Evolutionary conservation across 2,113 vertebrate species (phyloP).

Genomic region (Aramus guarauna): DNA sequence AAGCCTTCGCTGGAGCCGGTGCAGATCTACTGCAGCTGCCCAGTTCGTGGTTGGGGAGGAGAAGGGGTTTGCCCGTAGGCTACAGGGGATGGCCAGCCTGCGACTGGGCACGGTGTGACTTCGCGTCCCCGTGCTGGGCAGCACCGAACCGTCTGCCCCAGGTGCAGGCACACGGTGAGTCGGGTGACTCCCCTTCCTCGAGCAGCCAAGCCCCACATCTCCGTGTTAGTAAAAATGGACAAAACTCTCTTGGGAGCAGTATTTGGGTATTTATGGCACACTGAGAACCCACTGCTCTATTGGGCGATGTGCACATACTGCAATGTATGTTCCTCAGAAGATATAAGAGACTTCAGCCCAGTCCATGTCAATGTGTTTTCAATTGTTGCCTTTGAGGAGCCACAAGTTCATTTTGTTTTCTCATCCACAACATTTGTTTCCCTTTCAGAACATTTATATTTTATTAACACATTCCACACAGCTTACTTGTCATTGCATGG

Average conservation of each 20-base stretch:
- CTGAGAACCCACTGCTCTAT: background rate
- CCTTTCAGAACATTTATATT: slow-evolving; percentile 32
- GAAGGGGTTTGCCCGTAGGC: accelerated
- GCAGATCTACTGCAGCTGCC: background rate
- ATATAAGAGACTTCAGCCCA: background rate
- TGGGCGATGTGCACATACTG: background rate
- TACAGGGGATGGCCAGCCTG: background rate
- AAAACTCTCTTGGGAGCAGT: background rate
- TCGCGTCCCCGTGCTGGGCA: accelerated
- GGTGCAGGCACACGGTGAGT: accelerated
- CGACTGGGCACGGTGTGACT: background rate
- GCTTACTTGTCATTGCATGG: background rate
- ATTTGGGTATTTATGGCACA: background rate
- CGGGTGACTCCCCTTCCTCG: accelerated
- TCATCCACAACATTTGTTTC: slow-evolving; percentile 7
- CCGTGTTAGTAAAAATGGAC: accelerated
- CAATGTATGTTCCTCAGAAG: background rate
- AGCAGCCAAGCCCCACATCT: background rate
- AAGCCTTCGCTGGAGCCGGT: background rate
- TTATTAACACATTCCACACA: slow-evolving; percentile 56
- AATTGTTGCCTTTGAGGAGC: slow-evolving; percentile 6
- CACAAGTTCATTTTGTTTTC: slow-evolving; percentile 43
- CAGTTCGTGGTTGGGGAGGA: accelerated
- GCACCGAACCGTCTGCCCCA: background rate
- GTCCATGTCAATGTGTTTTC: background rate